Evolutionary conservation across 2,113 vertebrate species (phyloP).

Genomic region (Psittacara wagleri): DNA sequence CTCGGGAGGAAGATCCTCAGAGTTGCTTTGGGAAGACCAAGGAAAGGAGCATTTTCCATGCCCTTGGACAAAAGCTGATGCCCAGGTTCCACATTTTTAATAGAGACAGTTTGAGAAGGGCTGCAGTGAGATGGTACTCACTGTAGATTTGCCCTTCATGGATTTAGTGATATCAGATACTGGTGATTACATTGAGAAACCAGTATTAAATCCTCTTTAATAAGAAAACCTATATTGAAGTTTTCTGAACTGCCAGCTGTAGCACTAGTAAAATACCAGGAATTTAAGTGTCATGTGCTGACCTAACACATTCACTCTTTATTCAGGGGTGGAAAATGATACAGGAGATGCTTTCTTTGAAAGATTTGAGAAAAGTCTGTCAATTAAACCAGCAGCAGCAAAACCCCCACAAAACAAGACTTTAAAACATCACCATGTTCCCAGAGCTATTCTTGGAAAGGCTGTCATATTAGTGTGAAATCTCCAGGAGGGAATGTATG

Average conservation of each 20-base stretch:
- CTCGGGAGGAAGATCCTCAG: neutral
- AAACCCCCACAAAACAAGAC: neutral
- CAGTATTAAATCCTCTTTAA: neutral
- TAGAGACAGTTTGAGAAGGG: neutral
- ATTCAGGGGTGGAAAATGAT: neutral
- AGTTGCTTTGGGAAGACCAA: neutral
- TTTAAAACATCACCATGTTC: neutral
- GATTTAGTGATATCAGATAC: neutral
- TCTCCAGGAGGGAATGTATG: neutral
- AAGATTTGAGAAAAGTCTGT: neutral
- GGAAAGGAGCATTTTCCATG: neutral
- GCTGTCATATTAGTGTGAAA: constrained; percentile 48
- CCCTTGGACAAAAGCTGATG: neutral
- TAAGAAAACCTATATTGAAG: neutral
- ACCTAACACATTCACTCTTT: neutral
- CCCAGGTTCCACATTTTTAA: neutral
- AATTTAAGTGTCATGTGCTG: neutral
- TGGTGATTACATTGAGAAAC: neutral
- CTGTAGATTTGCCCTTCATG: neutral
- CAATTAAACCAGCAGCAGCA: neutral
- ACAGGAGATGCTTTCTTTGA: neutral
- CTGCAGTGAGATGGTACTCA: neutral
- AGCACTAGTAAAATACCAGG: neutral
- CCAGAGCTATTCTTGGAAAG: constrained; percentile 12
- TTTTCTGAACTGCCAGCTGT: neutral